Conservation (phyloP, 2,888 invertebrate species). For the Cephalotes varians region DNA sequence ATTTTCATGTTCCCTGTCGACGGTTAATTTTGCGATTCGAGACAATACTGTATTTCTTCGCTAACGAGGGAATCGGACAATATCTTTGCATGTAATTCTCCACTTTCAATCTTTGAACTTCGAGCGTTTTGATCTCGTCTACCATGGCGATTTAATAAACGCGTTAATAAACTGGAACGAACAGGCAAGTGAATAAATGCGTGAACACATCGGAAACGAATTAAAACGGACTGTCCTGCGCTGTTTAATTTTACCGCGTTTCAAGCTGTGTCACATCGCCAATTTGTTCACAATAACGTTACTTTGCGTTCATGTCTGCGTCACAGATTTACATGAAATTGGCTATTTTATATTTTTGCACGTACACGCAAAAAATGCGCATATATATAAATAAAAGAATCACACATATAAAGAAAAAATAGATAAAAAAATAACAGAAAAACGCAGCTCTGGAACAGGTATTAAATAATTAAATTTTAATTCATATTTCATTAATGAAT, state of each 20-base stretch:
- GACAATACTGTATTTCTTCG: neutral
- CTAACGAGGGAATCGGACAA: neutral
- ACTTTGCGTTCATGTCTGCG: neutral
- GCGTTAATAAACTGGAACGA: slow-evolving; percentile 26
- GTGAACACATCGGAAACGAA: slow-evolving; percentile 21
- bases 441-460: neutral
- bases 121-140: neutral
- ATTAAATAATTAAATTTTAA: slow-evolving; percentile 24
- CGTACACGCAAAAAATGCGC: neutral
- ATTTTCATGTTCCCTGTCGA: neutral
- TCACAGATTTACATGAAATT: neutral
- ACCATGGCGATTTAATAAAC: neutral
- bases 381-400: neutral
- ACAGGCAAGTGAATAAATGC: slow-evolving; percentile 13
- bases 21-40: neutral
- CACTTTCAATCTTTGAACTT: neutral
- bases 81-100: neutral
- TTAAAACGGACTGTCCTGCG: neutral
- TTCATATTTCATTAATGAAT: slow-evolving; percentile 6
- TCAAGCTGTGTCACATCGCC: slow-evolving; percentile 1
- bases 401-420: neutral
- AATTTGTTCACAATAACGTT: slow-evolving; percentile 37
- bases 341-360: neutral
- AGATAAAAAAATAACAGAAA: neutral
- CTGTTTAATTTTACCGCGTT: slow-evolving; percentile 34